phyloP scores from a whole-genome alignment of 2,888 invertebrate genomes.

The Heterodera filipjevi region DNA sequence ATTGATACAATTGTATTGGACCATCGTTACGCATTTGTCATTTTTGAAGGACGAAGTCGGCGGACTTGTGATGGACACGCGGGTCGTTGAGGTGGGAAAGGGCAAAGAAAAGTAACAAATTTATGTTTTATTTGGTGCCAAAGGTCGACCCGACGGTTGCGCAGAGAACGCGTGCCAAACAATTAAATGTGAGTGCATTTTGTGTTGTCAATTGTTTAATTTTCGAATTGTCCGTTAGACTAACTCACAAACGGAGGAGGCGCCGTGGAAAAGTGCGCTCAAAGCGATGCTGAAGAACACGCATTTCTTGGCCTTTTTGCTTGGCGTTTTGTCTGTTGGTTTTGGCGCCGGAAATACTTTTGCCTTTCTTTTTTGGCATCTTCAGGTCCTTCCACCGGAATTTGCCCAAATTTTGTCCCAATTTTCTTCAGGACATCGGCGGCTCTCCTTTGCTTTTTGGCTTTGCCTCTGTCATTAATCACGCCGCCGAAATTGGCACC shows the following conservation, averaged over 20 bases:
- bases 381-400: conserved; percentile 70
- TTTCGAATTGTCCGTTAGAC: neutral
- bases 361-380: conserved; percentile 98
- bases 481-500: conserved; percentile 90
- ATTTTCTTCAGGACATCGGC: conserved; percentile 73
- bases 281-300: conserved; percentile 42
- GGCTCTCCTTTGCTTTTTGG: conserved; percentile 97
- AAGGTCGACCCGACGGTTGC: conserved; percentile 64
- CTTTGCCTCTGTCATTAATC: conserved; percentile 96
- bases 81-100: conserved; percentile 40
- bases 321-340: conserved; percentile 98
- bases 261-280: conserved; percentile 41
- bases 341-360: conserved; percentile 97
- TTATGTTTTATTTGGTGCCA: neutral
- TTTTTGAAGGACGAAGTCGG: conserved; percentile 39
- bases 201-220: neutral
- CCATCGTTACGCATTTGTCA: neutral
- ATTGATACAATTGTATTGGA: neutral
- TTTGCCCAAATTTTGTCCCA: neutral
- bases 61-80: conserved; percentile 63
- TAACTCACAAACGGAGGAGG: conserved; percentile 38
- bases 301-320: conserved; percentile 57
- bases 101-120: neutral
- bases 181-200: conserved; percentile 46
- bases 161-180: conserved; percentile 61